Evolutionary conservation across 92 coral and sea anemone genomes (phyloP), one percentile per base, ranked within the genome.

Genomic region (Bergia puertoricense): DNA sequence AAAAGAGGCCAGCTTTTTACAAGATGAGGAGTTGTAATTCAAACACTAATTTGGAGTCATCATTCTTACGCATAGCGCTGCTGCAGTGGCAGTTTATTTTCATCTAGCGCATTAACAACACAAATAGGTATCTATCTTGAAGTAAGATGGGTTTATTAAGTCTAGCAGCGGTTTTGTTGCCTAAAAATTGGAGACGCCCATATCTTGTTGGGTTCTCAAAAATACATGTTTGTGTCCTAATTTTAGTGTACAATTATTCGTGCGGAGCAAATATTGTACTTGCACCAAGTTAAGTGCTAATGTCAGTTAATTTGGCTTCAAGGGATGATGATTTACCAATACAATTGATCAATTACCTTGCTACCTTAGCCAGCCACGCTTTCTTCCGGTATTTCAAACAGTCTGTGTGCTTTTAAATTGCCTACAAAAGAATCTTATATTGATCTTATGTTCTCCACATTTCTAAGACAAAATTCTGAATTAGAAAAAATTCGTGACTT

Each of bases 281-380:
- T 73, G 68, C 87, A 46, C 66, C 37, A 16, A 84, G 65, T 84
- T 84, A 84, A 84, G 87, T 84, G 87, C 87, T 84, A 84, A 84
- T 84, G 87, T 48, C 79, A 68, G 87, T 68, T 84, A 84, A 84
- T 84, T 84, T 84, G 75, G 79, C 87, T 84, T 71, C 79, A 84
- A 84, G 87, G 87, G 87, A 84, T 84, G 66, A 84, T 84, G 45
- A 84, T 84, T 45, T 71, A 72, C 66, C 67, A 84, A 84, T 84
- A 84, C 87, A 84, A 84, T 84, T 84, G 87, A 84, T 84, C 87
- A 84, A 84, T 84, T 84, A 84, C 87, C 87, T 84, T 84, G 87
- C 87, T 84, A 71, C 87, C 87, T 84, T 82, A 15, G 78, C 87
- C 8, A 84, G 79, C 66, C 87, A 72, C 78, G 44, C 87, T 68